Percentiles rank a stretch among this genome's conserved stretches.
Conservation (phyloP, 2,113 vertebrate genomes). For the Aplodontia rufa region DNA sequence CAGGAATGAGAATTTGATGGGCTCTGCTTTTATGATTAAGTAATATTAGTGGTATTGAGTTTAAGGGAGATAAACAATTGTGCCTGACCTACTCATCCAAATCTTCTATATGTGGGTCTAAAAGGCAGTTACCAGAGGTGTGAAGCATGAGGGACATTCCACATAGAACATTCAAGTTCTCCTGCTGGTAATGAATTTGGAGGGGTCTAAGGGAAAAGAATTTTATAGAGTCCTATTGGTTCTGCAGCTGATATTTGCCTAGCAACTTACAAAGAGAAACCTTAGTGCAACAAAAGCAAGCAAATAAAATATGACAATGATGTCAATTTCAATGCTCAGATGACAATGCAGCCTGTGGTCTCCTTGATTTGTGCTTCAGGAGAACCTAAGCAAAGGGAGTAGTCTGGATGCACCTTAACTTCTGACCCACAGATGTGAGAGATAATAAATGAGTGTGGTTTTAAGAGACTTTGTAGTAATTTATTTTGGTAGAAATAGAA, state of each 20-base stretch:
- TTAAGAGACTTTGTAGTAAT: neutral
- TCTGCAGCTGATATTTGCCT: neutral
- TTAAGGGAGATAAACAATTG: neutral
- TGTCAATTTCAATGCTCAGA: neutral
- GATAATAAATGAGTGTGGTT: neutral
- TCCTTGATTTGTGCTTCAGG: neutral
- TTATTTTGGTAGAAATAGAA: neutral
- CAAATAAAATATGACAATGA: neutral
- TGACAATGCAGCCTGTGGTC: neutral
- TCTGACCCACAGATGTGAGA: too few relatives aligned
- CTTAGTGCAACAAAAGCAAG: neutral
- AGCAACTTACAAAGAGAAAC: neutral
- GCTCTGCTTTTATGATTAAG: neutral
- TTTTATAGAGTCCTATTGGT: neutral
- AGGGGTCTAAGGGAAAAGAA: neutral
- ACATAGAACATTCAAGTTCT: too few relatives aligned
- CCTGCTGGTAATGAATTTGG: neutral
- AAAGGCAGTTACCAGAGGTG: neutral
- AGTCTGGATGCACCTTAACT: neutral
- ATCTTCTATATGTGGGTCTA: neutral
- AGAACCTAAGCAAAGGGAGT: neutral
- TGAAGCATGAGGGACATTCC: neutral
- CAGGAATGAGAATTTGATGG: neutral
- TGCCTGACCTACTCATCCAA: neutral
- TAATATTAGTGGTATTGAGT: neutral